A percentile compares a stretch with the other conserved stretches of the same genome.
Evolutionary conservation across 2,797 vertebrate species (phyloP).

Genomic region (Choloepus didactylus): DNA sequence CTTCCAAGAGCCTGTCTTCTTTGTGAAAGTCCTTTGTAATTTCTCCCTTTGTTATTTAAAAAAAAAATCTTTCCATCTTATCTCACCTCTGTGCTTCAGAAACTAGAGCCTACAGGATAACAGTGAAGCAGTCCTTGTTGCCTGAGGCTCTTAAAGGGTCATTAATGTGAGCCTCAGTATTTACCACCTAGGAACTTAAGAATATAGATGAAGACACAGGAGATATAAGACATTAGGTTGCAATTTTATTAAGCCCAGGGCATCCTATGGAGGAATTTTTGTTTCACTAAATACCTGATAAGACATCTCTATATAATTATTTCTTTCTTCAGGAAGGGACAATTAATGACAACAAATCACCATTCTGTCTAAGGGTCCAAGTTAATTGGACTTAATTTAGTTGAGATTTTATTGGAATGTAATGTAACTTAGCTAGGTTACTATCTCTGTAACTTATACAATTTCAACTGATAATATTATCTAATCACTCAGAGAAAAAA

Average conservation of each 20-base stretch:
- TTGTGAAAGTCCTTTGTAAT: conserved; percentile 37
- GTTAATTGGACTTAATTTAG: conserved; percentile 42
- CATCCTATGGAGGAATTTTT: not conserved
- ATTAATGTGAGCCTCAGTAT: conserved; percentile 44
- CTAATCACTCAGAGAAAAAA: not conserved
- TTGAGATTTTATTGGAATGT: not conserved
- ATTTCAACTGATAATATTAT: conserved; percentile 24
- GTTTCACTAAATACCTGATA: not conserved
- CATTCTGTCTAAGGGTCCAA: not conserved
- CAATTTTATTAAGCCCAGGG: not conserved
- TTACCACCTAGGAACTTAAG: not conserved
- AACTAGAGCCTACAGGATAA: conserved; percentile 17
- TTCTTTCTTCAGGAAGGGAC: conserved; percentile 21
- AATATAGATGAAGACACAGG: not conserved
- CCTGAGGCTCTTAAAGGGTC: not conserved
- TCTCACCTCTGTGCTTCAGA: conserved; percentile 6
- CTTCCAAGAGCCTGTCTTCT: not conserved
- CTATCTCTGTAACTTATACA: not conserved
- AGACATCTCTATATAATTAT: not conserved
- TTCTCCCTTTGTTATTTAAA: conserved; percentile 26
- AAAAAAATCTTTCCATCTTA: not conserved
- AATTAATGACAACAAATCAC: not conserved
- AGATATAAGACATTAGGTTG: not conserved
- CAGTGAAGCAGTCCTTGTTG: not conserved
- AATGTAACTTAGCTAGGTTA: conserved; percentile 14